Evolutionary conservation across 2,797 vertebrate species (phyloP), one percentile per base, ranked within the genome.

Genomic region (Sebastes alutus): DNA sequence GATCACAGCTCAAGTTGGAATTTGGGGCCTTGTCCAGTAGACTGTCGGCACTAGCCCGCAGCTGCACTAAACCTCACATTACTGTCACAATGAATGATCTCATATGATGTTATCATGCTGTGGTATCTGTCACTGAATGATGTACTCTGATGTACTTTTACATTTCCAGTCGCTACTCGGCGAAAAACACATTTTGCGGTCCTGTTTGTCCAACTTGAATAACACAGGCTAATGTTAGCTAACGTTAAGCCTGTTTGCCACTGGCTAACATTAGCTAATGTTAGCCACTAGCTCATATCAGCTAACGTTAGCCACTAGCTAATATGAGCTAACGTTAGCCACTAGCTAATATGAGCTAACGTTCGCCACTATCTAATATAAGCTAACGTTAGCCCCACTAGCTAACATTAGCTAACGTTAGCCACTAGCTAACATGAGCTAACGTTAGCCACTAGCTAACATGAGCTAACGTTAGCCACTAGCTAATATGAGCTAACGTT

Each of bases 21-120:
- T 71, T 75, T 2, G 71, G 92, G 92, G 93, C 91, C 94, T 90
- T 74, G 80, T 82, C 71, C 55, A 23, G 9, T 0, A 81, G 54
- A 62, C 60, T 60, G 49, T 66, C 72, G 64, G 71, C 62, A 75
- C 72, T 62, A 89, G 87, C 93, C 88, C 78, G 56, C 35, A 66
- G 58, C 75, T 70, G 18, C 75, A 73, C 46, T 64, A 42, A 77
- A 71, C 18, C 33, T 35, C 30, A 38, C 79, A 65, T 49, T 22
- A 38, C 23, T 27, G 14, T 7, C 23, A 55, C 25, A 67, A 27
- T 81, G 54, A 78, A 79, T 35, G 54, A 8, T 73, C 30, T 25
- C 2, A 63, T 20, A 0, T n/a, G 1, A 7, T 65, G 2, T 20
- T 7, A 30, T 42, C 3, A 54, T 55, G 2, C 10, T 5, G 0